Conservation (phyloP, 2,888 invertebrate species). For the Graphium colonna region DNA sequence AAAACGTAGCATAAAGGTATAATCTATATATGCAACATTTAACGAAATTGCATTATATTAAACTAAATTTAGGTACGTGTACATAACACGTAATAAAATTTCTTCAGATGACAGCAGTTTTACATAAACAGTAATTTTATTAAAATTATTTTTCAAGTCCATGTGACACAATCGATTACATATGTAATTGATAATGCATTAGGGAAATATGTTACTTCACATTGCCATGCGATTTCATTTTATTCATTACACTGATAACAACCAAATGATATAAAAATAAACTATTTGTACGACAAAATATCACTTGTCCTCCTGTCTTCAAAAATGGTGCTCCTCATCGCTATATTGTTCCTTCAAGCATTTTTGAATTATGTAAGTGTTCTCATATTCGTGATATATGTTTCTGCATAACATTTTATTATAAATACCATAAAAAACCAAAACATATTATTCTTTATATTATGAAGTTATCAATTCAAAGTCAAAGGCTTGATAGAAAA, state of each 20-base stretch:
- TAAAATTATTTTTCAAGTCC: conserved; percentile 3
- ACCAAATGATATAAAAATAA: conserved; percentile 21
- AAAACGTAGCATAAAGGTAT: too few relatives aligned
- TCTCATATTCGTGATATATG: too few relatives aligned
- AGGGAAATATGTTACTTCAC: conserved; percentile 16
- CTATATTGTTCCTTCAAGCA: conserved; percentile 22
- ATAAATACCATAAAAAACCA: too few relatives aligned
- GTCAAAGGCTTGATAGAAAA: too few relatives aligned
- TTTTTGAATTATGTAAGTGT: conserved; percentile 25
- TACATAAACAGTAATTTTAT: background rate
- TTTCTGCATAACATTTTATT: too few relatives aligned
- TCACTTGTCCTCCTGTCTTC: conserved; percentile 13
- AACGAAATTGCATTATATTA: background rate
- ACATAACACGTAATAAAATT: background rate
- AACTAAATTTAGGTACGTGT: background rate
- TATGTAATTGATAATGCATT: conserved; percentile 14
- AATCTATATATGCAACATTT: background rate
- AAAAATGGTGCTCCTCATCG: conserved; percentile 20
- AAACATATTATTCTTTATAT: too few relatives aligned
- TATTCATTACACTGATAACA: conserved; percentile 9
- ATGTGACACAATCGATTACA: conserved; percentile 11
- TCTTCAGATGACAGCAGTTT: background rate
- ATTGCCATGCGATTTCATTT: conserved; percentile 7
- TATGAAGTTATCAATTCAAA: too few relatives aligned
- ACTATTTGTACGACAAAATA: background rate